Base-by-base conservation (phyloP, 2,888 invertebrate species). In the Timema cristinae region DNA sequence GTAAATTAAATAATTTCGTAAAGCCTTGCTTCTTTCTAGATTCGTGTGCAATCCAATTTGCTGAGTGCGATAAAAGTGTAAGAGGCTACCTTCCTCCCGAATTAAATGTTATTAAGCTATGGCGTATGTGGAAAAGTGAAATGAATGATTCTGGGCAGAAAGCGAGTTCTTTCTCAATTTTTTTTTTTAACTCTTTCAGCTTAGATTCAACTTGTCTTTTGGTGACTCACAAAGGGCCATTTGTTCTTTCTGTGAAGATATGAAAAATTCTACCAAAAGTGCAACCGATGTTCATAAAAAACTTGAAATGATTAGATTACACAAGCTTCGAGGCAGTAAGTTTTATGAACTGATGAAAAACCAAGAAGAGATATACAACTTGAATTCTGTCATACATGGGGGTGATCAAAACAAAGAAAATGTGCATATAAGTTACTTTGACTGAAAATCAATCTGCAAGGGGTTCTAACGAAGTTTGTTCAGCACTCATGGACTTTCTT, bases 71-170 rank as follows among this genome's bases (percentile, higher is more conserved):
- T 16, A 56, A 56, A 56, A 56, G 56, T 56, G 56, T 13, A 11
- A 56, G 56, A 11, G 56, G 56, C 56, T 56, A 56, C 56, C 56
- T 56, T 56, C 56, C 56, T 11, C 56, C 56, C 16, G 56, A 56
- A 56, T 7, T 56, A 56, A 56, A 56, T 56, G n/a, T 56, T 7
- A 56, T 15, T 5, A 56, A 8, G 13, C n/a, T 6, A 11, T 56
- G 56, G 52, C 52, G n/a, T 56, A 56, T 56, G 13, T 56, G 56
- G 7, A 56, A 56, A 56, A 7, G 56, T 8, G 2, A 56, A 13
- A 56, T 11, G 9, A 56, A 56, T 56, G 56, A 56, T 56, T 56
- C 11, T 56, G 56, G 13, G 13, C 56, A 56, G 16, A 56, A 13
- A 7, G 56, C 7, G 16, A 15, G 56, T 56, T 56, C 56, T 16